phyloP scores from a whole-genome alignment of 2,113 vertebrate species.

The Coptodon rendalli region DNA sequence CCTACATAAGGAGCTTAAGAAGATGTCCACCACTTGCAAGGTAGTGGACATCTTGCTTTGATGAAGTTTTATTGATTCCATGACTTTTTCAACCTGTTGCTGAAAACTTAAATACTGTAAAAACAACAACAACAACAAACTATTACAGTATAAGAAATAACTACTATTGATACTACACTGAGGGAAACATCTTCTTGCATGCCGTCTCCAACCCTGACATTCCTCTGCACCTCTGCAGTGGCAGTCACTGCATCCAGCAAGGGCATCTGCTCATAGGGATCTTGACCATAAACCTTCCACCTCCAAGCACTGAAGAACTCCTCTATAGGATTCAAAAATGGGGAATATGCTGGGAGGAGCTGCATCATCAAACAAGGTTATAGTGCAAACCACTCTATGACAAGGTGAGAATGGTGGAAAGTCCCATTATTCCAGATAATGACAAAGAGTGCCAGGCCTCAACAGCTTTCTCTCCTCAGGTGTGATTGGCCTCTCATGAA shows the following conservation, averaged over 20 bases:
- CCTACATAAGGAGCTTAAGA: neutral
- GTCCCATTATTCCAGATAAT: neutral
- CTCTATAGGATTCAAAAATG: neutral
- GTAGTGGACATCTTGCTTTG: neutral
- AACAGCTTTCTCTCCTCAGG: neutral
- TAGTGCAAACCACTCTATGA: fast-evolving
- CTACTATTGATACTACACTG: neutral
- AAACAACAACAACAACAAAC: neutral
- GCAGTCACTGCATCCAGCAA: neutral
- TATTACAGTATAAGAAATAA: neutral
- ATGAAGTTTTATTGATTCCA: neutral
- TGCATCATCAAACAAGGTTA: fast-evolving
- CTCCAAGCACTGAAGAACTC: neutral
- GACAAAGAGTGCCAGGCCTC: neutral
- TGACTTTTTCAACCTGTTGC: neutral
- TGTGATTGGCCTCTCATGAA: neutral
- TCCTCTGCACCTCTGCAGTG: neutral
- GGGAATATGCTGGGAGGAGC: neutral
- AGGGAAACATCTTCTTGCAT: neutral
- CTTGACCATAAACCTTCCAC: neutral
- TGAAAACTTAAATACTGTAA: neutral
- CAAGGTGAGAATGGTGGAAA: neutral
- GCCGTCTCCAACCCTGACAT: fast-evolving
- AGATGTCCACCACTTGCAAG: neutral
- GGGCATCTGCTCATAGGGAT: fast-evolving